Evolutionary conservation across 2,113 vertebrate genomes (phyloP).

Genomic region (Megaceryle maxima): DNA sequence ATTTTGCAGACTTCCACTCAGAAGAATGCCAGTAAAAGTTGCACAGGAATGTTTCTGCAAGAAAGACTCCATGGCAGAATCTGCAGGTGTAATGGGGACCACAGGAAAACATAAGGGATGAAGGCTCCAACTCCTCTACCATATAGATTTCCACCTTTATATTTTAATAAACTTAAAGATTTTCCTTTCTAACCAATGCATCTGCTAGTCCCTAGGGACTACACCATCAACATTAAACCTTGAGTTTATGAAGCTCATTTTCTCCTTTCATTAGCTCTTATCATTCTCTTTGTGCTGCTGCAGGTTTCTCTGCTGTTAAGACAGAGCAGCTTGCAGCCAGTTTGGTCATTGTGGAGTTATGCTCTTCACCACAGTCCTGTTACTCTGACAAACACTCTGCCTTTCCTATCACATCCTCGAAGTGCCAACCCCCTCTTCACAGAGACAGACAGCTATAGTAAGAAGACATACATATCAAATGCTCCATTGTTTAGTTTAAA

Average conservation of each 20-base stretch:
- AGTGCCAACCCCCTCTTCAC: background rate
- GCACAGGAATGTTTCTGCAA: rapidly evolving
- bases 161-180: background rate
- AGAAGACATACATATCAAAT: background rate
- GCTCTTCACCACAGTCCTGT: background rate
- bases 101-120: background rate
- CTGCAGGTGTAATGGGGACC: background rate
- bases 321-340: background rate
- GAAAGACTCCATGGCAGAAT: background rate
- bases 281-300: background rate
- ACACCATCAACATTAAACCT: background rate
- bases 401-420: background rate
- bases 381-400: background rate
- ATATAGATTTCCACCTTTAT: background rate
- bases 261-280: slow-evolving; percentile 4
- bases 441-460: background rate
- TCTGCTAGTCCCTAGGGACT: background rate
- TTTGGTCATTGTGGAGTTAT: background rate
- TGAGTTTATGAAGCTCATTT: slow-evolving; percentile 26
- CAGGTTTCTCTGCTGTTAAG: background rate
- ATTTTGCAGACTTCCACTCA: background rate
- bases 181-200: background rate
- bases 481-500: background rate
- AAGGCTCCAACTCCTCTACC: background rate
- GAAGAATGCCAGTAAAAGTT: background rate